phyloP scores from a whole-genome alignment of 1,140 invertebrate species.

The Drosophila bocqueti region DNA sequence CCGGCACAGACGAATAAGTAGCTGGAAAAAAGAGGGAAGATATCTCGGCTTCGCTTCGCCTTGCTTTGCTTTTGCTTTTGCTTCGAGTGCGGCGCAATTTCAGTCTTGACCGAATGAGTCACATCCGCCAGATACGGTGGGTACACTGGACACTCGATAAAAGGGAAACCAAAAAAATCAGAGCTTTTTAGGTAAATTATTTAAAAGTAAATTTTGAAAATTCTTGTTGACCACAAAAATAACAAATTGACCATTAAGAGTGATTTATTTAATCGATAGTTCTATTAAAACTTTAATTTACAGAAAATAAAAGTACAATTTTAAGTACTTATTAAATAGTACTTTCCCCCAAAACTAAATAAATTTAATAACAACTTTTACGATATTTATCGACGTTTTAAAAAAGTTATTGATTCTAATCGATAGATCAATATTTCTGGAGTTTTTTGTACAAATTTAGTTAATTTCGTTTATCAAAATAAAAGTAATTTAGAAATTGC shows the following conservation, averaged over 20 bases:
- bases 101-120: constrained; percentile 68
- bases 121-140: constrained; percentile 62
- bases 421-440: neutral
- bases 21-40: constrained; percentile 11
- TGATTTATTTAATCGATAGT: neutral
- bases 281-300: neutral
- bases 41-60: constrained; percentile 4
- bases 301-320: neutral
- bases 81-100: constrained; percentile 55
- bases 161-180: neutral
- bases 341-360: too few species aligned
- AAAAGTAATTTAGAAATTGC: neutral
- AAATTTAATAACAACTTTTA: too few species aligned
- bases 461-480: neutral
- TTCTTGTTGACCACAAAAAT: neutral
- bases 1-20: constrained; percentile 37
- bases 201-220: too few species aligned
- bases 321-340: too few species aligned
- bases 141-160: constrained; percentile 6
- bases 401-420: neutral
- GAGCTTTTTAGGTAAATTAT: neutral
- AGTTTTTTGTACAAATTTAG: too few species aligned
- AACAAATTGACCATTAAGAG: neutral
- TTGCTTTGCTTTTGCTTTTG: constrained; percentile 14
- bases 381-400: neutral